Conservation (phyloP, 2,888 invertebrate species). For the Idaea dimidiata region DNA sequence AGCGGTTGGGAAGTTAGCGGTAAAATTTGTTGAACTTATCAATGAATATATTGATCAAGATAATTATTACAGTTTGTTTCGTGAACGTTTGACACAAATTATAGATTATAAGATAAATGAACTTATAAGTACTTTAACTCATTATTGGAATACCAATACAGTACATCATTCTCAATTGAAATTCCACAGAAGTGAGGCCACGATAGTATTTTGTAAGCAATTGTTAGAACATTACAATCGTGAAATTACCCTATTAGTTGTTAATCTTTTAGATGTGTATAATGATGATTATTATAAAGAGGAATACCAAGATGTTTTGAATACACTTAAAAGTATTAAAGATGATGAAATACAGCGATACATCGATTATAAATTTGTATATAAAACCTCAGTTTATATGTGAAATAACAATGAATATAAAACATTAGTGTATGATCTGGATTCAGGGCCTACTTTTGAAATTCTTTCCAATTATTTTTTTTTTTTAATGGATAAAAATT, state of each 20-base stretch:
- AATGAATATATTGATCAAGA: constrained; percentile 11
- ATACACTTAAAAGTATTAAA: constrained; percentile 29
- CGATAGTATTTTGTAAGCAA: not conserved
- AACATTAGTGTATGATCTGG: too few relatives aligned
- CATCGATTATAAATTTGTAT: constrained; percentile 31
- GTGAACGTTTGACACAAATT: not conserved
- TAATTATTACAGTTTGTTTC: constrained; percentile 15
- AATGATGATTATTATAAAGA: constrained; percentile 9
- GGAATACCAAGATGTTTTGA: constrained; percentile 26
- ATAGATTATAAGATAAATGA: not conserved
- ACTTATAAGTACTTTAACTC: not conserved
- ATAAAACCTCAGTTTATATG: not conserved
- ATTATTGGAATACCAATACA: not conserved
- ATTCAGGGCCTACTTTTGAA: too few relatives aligned
- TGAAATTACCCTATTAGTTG: constrained; percentile 34
- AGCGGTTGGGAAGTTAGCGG: constrained; percentile 8
- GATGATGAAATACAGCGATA: constrained; percentile 34
- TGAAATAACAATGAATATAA: too few relatives aligned
- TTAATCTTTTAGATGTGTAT: constrained; percentile 33
- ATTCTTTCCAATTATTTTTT: too few relatives aligned
- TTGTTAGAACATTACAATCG: constrained; percentile 18
- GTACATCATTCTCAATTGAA: not conserved
- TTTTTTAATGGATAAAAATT: too few relatives aligned
- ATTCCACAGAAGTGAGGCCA: not conserved
- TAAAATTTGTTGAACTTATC: constrained; percentile 12